phyloP scores from a whole-genome alignment of 2,113 vertebrate genomes.

The Girardinichthys multiradiatus region DNA sequence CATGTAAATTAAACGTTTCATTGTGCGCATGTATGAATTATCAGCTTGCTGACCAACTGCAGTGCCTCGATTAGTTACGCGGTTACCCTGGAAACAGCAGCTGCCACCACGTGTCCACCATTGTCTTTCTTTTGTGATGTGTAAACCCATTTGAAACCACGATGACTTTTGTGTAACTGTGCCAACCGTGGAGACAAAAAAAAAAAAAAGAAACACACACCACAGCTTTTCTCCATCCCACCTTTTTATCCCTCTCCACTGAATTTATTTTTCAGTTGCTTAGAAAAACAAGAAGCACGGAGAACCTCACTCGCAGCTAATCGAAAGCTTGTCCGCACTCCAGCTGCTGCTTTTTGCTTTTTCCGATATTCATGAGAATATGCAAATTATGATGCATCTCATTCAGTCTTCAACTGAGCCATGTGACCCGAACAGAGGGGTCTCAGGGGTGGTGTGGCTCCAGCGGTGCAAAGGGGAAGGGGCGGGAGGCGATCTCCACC shows the following conservation, averaged over 20 bases:
- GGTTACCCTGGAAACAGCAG: constrained; percentile 25
- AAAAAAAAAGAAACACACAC: constrained; percentile 13
- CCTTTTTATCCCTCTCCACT: constrained; percentile 43
- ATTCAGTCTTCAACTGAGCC: constrained; percentile 73
- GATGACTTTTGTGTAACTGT: constrained; percentile 4
- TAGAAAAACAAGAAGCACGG: constrained; percentile 62
- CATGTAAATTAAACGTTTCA: constrained; percentile 52
- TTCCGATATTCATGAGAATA: constrained; percentile 68
- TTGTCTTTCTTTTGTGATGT: constrained; percentile 39
- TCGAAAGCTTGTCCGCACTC: constrained; percentile 38
- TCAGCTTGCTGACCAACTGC: constrained; percentile 52
- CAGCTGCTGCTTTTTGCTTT: constrained; percentile 15
- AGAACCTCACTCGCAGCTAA: constrained; percentile 51
- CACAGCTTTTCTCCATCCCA: constrained; percentile 16
- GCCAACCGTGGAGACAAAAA: constrained; percentile 23
- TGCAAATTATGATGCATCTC: constrained; percentile 72
- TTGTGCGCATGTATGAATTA: constrained; percentile 38
- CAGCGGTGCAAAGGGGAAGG: constrained; percentile 36
- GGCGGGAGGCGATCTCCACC: constrained; percentile 40
- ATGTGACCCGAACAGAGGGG: constrained; percentile 66
- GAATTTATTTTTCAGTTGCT: constrained; percentile 78
- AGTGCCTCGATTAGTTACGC: constrained; percentile 54
- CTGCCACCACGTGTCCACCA: constrained; percentile 14
- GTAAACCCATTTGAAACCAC: constrained; percentile 18
- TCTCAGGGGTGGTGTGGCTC: constrained; percentile 68